Percentiles rank a stretch among this genome's conserved stretches.
Evolutionary conservation across 2,888 invertebrate species (phyloP).

Genomic region (Iphiclides podalirius): DNA sequence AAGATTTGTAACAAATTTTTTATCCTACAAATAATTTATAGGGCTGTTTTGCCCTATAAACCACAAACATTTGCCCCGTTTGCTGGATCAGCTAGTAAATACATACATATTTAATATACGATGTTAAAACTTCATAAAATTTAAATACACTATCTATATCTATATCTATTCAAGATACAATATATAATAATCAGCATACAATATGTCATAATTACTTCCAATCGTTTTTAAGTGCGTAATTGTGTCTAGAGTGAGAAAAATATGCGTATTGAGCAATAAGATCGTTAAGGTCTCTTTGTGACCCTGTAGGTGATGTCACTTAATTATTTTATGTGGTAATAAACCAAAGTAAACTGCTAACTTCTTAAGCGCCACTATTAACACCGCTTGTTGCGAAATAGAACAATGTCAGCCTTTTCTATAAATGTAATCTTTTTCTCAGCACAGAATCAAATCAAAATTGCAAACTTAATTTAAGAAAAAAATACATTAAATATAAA

Average conservation of each 20-base stretch:
- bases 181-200: too few relatives aligned
- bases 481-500: too few relatives aligned
- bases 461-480: too few relatives aligned
- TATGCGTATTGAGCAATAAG: slow-evolving; percentile 10
- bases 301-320: slow-evolving; percentile 18
- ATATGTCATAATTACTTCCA: not conserved
- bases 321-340: slow-evolving; percentile 17
- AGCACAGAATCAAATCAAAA: not conserved
- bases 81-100: too few relatives aligned
- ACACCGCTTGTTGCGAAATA: slow-evolving; percentile 4
- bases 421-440: not conserved
- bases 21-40: too few relatives aligned
- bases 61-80: too few relatives aligned
- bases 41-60: too few relatives aligned
- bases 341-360: slow-evolving; percentile 9
- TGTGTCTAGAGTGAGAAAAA: slow-evolving; percentile 1
- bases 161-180: too few relatives aligned
- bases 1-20: too few relatives aligned
- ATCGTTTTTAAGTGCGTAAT: not conserved
- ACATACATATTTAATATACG: too few relatives aligned
- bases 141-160: too few relatives aligned
- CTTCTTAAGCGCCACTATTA: slow-evolving; percentile 14
- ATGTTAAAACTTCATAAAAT: too few relatives aligned
- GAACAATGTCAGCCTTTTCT: slow-evolving; percentile 4
- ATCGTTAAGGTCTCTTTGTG: slow-evolving; percentile 7